phyloP scores from a whole-genome alignment of 37 sponge, comb jelly and placozoan species.

The Beroe forskalii region DNA sequence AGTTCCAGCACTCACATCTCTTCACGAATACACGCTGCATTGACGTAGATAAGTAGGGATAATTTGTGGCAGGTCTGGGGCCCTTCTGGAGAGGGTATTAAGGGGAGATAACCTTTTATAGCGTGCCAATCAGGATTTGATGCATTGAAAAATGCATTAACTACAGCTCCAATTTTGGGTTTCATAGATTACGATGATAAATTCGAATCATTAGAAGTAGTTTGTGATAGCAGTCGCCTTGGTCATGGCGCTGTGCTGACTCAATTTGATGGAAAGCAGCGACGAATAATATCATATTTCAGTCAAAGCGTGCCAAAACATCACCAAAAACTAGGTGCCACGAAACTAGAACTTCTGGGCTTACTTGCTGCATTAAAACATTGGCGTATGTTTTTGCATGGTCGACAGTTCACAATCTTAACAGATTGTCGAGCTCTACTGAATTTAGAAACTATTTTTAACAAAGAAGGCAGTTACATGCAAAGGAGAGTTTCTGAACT shows the following conservation, averaged over 20 bases:
- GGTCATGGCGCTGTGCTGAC: constrained; percentile 34
- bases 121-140: neutral
- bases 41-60: too few species aligned
- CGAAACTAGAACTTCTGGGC: constrained; percentile 20
- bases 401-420: neutral
- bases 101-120: too few species aligned
- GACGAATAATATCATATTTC: constrained; percentile 25
- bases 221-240: neutral
- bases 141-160: neutral
- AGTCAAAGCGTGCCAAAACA: constrained; percentile 30
- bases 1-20: too few species aligned
- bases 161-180: constrained; percentile 18
- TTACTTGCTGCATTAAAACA: constrained; percentile 26
- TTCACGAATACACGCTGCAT: too few species aligned
- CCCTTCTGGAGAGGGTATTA: too few species aligned
- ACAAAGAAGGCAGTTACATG: constrained; percentile 27
- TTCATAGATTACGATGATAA: neutral
- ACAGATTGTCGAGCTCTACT: constrained; percentile 33
- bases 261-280: neutral
- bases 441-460: constrained; percentile 12
- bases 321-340: constrained; percentile 54
- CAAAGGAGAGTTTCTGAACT: neutral
- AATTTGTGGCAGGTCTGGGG: too few species aligned
- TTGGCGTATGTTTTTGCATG: constrained; percentile 5
- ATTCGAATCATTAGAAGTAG: neutral